A percentile compares a stretch with the other conserved stretches of the same genome.
Evolutionary conservation across 1,140 invertebrate genomes (phyloP).

Genomic region (Daktulosphaira vitifoliae): DNA sequence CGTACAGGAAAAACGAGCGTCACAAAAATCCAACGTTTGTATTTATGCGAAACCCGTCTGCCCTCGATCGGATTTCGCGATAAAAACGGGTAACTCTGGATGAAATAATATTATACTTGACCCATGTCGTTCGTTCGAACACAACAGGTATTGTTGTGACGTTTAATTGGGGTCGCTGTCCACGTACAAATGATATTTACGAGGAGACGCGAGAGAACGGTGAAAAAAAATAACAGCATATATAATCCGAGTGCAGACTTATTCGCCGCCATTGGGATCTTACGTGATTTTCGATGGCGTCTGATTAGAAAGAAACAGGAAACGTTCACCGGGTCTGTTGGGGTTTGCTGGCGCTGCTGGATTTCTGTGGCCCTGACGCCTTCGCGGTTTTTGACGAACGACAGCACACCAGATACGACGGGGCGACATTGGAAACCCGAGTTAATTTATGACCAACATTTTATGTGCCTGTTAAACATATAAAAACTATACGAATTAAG

Average conservation of each 20-base stretch:
- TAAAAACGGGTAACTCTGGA: no score
- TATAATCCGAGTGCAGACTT: not conserved
- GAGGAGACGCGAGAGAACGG: not conserved
- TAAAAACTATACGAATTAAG: no score
- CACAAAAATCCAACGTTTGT: no score
- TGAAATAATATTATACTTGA: not conserved
- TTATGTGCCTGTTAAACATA: no score
- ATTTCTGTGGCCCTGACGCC: no score
- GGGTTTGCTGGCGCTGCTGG: not conserved
- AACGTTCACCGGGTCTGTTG: conserved; percentile 20
- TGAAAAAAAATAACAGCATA: not conserved
- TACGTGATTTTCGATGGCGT: conserved; percentile 30
- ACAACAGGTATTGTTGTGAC: conserved; percentile 18
- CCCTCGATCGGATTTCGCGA: no score
- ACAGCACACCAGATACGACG: conserved; percentile 8
- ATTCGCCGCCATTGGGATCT: not conserved
- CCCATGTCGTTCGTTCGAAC: not conserved
- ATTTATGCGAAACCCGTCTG: no score
- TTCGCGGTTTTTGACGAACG: conserved; percentile 26
- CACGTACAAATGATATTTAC: not conserved
- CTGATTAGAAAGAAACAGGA: conserved; percentile 28
- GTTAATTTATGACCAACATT: no score
- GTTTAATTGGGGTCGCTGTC: conserved; percentile 20
- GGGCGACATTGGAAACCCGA: not conserved
- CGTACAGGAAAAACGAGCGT: no score